Evolutionary conservation across 2,113 vertebrate genomes (phyloP), one percentile per base, ranked within the genome.

Genomic region (Mesocricetus auratus): DNA sequence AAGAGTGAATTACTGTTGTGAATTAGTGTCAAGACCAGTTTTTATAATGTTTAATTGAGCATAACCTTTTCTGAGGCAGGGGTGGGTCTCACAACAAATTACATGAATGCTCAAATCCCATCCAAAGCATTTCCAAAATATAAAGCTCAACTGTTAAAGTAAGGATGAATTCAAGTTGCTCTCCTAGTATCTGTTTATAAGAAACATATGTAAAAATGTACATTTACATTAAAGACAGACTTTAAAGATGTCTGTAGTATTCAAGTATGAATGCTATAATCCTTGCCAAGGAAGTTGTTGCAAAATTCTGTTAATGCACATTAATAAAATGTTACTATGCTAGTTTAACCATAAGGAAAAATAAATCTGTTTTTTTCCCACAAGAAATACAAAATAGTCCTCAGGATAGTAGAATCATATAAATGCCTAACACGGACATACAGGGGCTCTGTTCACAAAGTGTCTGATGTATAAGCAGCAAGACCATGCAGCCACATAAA

Each of bases 1-100:
- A 82, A 88, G 95, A 96, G 78, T 85, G 74, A 96, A 93, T 94
- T 77, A 92, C 66, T 56, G 90, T 93, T 83, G 53, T 64, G 62
- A 96, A 89, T 96, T 88, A 94, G 66, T 74, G 94, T 97, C 94
- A 93, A 45, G n/a, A 74, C 75, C 89, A 88, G 93, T 95, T 95
- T 93, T 86, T 75, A 91, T 92, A 90, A 96, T 78, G 85, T n/a
- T 39, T 73, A 96, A 95, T n/a, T 95, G 94, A 98, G 87, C 0
- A 0, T 83, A 96, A 93, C 96, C 92, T 97, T 89, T 77, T 86
- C 79, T 7, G 39, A 92, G 79, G 73, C 73, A 66, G 1, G 60
- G 64, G 9, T 73, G 45, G 13, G 56, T 94, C 81, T 75, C 78
- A 71, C 66, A 85, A 90, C 68, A 91, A 87, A 97, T 85, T 73